phyloP scores from a whole-genome alignment of 2,888 invertebrate genomes.

The Drosophila meridiana region DNA sequence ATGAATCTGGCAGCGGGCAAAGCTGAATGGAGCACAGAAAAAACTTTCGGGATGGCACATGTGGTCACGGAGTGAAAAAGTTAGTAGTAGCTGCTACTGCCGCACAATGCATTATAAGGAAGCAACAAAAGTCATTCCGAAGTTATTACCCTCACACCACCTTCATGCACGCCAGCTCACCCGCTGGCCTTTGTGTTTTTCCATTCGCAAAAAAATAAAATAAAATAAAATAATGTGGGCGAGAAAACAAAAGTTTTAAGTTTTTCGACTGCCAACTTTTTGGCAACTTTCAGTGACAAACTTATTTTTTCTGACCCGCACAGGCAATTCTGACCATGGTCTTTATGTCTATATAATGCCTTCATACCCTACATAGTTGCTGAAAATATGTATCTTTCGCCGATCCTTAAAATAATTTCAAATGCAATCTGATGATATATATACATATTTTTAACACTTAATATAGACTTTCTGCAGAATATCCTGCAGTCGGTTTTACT shows the following conservation, averaged over 20 bases:
- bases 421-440: background rate
- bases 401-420: background rate
- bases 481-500: background rate
- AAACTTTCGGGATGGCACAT: slow-evolving; percentile 68
- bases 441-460: no score
- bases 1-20: slow-evolving; percentile 62
- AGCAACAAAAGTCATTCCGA: slow-evolving; percentile 78
- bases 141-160: slow-evolving; percentile 64
- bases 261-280: slow-evolving; percentile 68
- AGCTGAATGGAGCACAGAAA: slow-evolving; percentile 8
- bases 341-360: slow-evolving; percentile 20
- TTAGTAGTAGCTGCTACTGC: slow-evolving; percentile 36
- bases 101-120: slow-evolving; percentile 66
- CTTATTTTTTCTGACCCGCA: slow-evolving; percentile 44
- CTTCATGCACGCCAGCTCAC: background rate
- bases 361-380: background rate
- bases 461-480: slow-evolving; percentile 3
- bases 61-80: slow-evolving; percentile 69
- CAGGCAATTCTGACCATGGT: slow-evolving; percentile 41
- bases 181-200: slow-evolving; percentile 37
- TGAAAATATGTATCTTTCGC: background rate
- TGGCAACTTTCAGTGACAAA: slow-evolving; percentile 63
- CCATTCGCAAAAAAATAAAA: slow-evolving; percentile 58
- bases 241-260: slow-evolving; percentile 75
- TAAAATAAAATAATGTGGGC: slow-evolving; percentile 65